Percentiles rank a stretch among this genome's conserved stretches.
These are phyloP conservation scores for Dicycla oo DNA, from an alignment of 2,888 invertebrate species.

Conservation along the genomic window DNA sequence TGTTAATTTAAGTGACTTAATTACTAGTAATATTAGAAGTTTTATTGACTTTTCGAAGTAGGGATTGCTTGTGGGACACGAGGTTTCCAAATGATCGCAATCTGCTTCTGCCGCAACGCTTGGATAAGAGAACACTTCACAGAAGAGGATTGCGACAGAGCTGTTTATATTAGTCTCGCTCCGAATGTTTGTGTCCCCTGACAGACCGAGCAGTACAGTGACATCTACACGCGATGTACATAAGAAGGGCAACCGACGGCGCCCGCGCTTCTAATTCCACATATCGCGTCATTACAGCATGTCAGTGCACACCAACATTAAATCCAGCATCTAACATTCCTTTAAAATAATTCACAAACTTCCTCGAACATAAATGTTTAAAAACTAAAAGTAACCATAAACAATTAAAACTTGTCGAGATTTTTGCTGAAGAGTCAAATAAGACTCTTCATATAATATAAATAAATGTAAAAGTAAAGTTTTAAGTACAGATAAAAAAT, in stretches of 20 bases:
- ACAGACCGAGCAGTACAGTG: slow-evolving; percentile 2
- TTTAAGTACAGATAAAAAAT: slow-evolving; percentile 38
- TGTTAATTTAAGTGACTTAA: too few relatives aligned
- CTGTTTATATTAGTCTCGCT: slow-evolving; percentile 13
- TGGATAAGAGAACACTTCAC: slow-evolving; percentile 3
- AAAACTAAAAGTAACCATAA: slow-evolving; percentile 23
- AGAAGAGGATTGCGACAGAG: slow-evolving; percentile 19
- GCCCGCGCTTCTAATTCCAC: not conserved
- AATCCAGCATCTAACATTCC: slow-evolving; percentile 22
- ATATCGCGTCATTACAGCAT: not conserved
- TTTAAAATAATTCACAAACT: slow-evolving; percentile 18
- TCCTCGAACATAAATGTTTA: slow-evolving; percentile 24
- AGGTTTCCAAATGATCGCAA: slow-evolving; percentile 42
- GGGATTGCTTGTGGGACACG: slow-evolving; percentile 60
- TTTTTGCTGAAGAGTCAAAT: slow-evolving; percentile 19
- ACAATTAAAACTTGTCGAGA: slow-evolving; percentile 28
- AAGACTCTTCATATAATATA: slow-evolving; percentile 15
- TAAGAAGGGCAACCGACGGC: not conserved
- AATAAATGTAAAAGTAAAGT: slow-evolving; percentile 16
- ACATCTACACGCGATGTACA: not conserved
- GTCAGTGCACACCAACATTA: slow-evolving; percentile 22
- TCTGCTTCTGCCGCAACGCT: slow-evolving; percentile 6
- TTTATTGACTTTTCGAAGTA: slow-evolving; percentile 61
- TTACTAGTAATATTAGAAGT: too few relatives aligned
- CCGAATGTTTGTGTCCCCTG: slow-evolving; percentile 18